Conservation (phyloP, 1,140 invertebrate species). For the Musca vetustissima region DNA sequence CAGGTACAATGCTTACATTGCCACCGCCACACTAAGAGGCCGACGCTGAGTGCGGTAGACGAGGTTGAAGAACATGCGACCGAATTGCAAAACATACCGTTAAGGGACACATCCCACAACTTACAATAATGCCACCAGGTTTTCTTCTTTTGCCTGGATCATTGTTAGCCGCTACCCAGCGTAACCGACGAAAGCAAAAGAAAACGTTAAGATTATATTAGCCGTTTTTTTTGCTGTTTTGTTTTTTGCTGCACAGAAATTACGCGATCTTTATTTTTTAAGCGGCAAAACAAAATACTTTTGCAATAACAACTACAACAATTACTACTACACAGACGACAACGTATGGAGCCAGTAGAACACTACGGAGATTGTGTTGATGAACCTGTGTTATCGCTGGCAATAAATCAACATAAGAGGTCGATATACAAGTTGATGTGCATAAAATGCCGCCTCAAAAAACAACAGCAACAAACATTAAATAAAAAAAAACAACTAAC, state of each 20-base stretch:
- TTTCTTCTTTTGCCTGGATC: neutral
- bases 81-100: slow-evolving; percentile 16
- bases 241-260: slow-evolving; percentile 2
- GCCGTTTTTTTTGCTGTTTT: slow-evolving; percentile 3
- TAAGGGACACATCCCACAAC: slow-evolving; percentile 20
- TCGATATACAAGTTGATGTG: slow-evolving; percentile 18
- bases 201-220: neutral
- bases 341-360: too few relatives aligned
- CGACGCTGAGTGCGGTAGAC: too few relatives aligned
- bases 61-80: neutral
- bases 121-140: slow-evolving; percentile 7
- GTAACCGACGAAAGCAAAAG: too few relatives aligned
- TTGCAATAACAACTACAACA: neutral
- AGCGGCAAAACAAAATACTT: too few relatives aligned
- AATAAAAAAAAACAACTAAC: too few relatives aligned
- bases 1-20: neutral
- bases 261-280: slow-evolving; percentile 16
- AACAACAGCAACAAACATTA: too few relatives aligned
- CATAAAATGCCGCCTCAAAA: slow-evolving; percentile 9
- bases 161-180: neutral
- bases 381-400: slow-evolving; percentile 16
- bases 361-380: slow-evolving; percentile 7
- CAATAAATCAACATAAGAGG: slow-evolving; percentile 18
- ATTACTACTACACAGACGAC: too few relatives aligned
- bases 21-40: too few relatives aligned